Base-by-base conservation (phyloP, 2,113 vertebrate genomes). In the Tricholaema leucomelas region DNA sequence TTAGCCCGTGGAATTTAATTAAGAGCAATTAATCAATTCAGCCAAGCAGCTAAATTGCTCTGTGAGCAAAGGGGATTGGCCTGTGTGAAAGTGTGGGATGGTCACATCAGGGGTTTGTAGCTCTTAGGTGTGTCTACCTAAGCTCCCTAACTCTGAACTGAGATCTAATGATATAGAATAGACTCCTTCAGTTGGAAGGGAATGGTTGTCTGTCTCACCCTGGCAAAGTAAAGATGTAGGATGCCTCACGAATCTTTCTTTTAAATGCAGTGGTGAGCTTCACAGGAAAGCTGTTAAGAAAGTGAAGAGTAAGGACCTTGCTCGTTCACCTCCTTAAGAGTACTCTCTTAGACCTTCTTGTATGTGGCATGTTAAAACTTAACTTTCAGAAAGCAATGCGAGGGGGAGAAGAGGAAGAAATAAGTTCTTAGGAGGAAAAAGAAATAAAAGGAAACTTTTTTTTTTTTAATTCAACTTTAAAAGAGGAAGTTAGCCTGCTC, bases 1-100 rank as follows among this genome's bases (percentile, higher is more conserved):
- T 33, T 52, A 67, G 38, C 56, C 7, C 15, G 3, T 9, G 18
- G 11, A 65, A 65, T 40, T 77, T 69, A 76, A 79, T 35, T 94
- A 60, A 65, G 69, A 80, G 6, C 55, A 94, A 82, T 87, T 91
- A 82, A 91, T 7, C 82, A 85, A 58, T 85, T 76, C 25, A 91
- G 31, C 30, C 52, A 58, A 91, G 69, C 44, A 90, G 56, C 4
- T 87, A 76, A 92, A 90, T 70, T 65, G 50, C 44, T 27, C 3
- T 7, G 13, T 64, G 48, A 71, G 48, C 33, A 60, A 67, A 11
- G 33, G 63, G 5, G 20, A 5, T 33, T 14, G 1, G 3, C 8
- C 28, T 63, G 55, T 61, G 31, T 18, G 2, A 4, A 1, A 5
- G 15, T 14, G 20, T 30, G 10, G 27, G 24, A 3, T 18, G 56